Base-by-base conservation (phyloP, 1,140 invertebrate genomes). In the Apis dorsata region DNA sequence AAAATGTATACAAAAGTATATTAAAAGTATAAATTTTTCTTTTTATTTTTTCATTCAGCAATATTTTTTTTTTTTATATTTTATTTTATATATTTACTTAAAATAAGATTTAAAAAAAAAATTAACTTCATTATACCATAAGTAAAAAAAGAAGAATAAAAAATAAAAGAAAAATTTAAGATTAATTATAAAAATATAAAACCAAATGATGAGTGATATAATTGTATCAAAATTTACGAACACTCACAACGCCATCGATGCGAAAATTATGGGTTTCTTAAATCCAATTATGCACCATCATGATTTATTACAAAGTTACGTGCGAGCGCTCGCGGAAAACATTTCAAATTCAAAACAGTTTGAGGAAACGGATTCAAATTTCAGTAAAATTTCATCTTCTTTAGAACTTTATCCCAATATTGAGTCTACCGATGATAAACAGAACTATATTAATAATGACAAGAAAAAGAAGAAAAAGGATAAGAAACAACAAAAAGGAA, bases 221-320 rank as follows among this genome's bases (percentile, higher is more conserved):
- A 62, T n/a, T 53, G 17, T 15, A 44, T 53, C 75, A 21, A 57
- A 83, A 53, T 57, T 63, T 63, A 63, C 53, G 3, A 28, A 53
- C 19, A 49, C 79, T 2, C 78, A 57, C 44, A 78, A 86, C 19
- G 76, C 76, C 2, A 79, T 90, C 7, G 89, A 85, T 13, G 71
- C 75, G 7, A 90, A 91, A 34, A 91, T 91, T 9, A 92, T 90
- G n/a, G 85, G 91, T 13, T 93, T 94, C 13, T 66, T 94, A 24
- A 93, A 91, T 76, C 91, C 93, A 11, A 91, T 89, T 0, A 79
- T 93, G 21, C 93, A 96, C 84, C 96, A 97, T 82, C 95, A 96
- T 19, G 96, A 97, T 90, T 95, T 97, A 85, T 88, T 97, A 10
- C 96, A 97, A 93, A 97, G 96, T 91, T 97, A 97, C 85, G 95